phyloP scores from a whole-genome alignment of 1,140 invertebrate genomes.

The Lasaia peninsularis region DNA sequence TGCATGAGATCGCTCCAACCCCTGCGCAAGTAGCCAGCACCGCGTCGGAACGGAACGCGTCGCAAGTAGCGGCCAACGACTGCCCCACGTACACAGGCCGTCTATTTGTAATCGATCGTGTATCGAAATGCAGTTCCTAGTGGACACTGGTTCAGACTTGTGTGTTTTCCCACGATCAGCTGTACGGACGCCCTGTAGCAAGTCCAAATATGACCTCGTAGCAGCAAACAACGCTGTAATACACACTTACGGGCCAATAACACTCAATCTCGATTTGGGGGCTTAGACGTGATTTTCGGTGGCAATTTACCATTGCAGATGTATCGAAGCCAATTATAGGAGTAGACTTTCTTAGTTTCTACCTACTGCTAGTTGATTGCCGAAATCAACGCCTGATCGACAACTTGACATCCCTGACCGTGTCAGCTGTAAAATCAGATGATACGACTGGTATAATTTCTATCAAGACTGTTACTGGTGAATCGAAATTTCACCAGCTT shows the following conservation, averaged over 20 bases:
- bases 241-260: conserved; percentile 42
- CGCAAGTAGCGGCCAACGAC: conserved; percentile 33
- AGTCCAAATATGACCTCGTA: conserved; percentile 23
- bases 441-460: conserved; percentile 18
- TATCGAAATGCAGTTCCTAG: conserved; percentile 27
- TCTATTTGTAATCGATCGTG: conserved; percentile 28
- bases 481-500: conserved; percentile 22
- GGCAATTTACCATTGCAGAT: conserved; percentile 62
- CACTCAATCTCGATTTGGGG: conserved; percentile 42
- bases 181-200: conserved; percentile 19
- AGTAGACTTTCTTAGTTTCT: conserved; percentile 53
- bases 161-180: conserved; percentile 35
- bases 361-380: conserved; percentile 41
- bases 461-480: conserved; percentile 24
- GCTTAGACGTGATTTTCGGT: conserved; percentile 41
- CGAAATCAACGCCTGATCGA: conserved; percentile 35
- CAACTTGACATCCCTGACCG: conserved; percentile 20
- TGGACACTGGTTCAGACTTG: too few species aligned
- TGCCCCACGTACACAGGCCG: conserved; percentile 28
- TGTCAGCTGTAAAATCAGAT: conserved; percentile 4
- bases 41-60: not conserved
- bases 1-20: conserved; percentile 15
- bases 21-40: too few species aligned
- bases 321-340: conserved; percentile 46
- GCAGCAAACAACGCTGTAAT: conserved; percentile 43